Conservation (phyloP, 2,888 invertebrate species). For the Spatulosminthurus flaviceps region DNA sequence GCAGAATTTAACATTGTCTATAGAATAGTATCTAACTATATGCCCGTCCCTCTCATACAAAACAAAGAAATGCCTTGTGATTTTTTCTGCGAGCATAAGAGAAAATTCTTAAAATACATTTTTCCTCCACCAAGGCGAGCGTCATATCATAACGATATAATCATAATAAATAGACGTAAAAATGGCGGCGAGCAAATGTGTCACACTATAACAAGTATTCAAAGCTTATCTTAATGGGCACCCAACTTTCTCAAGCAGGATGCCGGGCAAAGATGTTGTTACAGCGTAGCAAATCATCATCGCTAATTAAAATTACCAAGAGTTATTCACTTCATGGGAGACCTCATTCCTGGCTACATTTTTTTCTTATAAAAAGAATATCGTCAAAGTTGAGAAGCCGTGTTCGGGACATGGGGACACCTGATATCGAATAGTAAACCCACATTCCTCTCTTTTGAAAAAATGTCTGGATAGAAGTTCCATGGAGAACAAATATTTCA, state of each 20-base stretch:
- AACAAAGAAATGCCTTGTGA: neutral
- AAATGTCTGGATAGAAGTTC: too few species aligned
- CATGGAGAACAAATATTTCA: too few species aligned
- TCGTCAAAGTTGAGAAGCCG: neutral
- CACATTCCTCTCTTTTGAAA: too few species aligned
- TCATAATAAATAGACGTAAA: constrained; percentile 6
- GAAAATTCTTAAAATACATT: constrained; percentile 23
- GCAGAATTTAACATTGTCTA: neutral
- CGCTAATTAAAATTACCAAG: constrained; percentile 41
- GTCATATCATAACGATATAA: constrained; percentile 27
- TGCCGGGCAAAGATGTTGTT: neutral
- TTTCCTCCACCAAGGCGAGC: neutral
- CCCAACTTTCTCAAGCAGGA: neutral
- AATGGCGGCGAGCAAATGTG: neutral
- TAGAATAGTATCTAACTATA: neutral
- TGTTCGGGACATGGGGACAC: too few species aligned
- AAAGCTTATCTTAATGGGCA: constrained; percentile 24
- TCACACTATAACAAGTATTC: neutral
- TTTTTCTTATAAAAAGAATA: neutral
- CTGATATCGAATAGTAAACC: too few species aligned
- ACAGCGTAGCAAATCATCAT: constrained; percentile 22
- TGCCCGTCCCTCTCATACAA: neutral
- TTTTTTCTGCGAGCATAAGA: neutral
- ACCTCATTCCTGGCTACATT: neutral
- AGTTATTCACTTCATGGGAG: constrained; percentile 32